Conservation (phyloP, 2,113 vertebrate genomes). For the Lophius piscatorius region DNA sequence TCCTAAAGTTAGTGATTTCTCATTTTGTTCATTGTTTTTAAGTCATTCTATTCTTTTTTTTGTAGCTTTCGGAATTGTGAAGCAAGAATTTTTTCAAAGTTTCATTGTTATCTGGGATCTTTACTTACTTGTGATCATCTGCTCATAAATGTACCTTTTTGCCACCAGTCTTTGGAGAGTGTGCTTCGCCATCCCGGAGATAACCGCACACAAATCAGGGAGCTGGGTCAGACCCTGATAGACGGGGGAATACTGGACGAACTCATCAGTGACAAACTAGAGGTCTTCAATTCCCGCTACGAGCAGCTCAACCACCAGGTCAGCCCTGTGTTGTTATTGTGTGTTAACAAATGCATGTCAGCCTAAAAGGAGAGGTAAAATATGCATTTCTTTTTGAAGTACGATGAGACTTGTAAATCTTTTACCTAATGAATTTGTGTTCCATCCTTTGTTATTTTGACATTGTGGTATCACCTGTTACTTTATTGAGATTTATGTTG, state of each 20-base stretch:
- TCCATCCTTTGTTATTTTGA: no score
- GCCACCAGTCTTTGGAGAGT: constrained; percentile 87
- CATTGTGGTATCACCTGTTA: no score
- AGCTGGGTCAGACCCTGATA: constrained; percentile 95
- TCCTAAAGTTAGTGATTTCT: neutral
- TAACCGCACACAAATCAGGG: constrained; percentile 96
- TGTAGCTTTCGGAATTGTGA: constrained; percentile 6
- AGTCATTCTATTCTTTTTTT: neutral
- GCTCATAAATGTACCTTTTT: neutral
- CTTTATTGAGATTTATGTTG: no score
- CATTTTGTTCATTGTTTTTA: neutral
- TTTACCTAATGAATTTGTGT: no score
- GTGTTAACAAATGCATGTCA: no score
- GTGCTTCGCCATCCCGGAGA: constrained; percentile 93
- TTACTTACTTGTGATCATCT: neutral
- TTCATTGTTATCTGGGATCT: neutral
- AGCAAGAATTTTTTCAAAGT: neutral
- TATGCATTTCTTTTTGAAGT: no score
- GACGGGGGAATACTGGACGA: constrained; percentile 98
- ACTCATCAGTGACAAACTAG: constrained; percentile 95
- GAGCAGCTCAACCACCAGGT: constrained; percentile 92
- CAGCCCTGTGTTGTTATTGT: constrained; percentile 52
- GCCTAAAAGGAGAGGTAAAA: no score
- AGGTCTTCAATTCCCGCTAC: constrained; percentile 90
- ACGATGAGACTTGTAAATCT: no score